phyloP scores from a whole-genome alignment of 1,140 invertebrate species.

The Hylaeus anthracinus region DNA sequence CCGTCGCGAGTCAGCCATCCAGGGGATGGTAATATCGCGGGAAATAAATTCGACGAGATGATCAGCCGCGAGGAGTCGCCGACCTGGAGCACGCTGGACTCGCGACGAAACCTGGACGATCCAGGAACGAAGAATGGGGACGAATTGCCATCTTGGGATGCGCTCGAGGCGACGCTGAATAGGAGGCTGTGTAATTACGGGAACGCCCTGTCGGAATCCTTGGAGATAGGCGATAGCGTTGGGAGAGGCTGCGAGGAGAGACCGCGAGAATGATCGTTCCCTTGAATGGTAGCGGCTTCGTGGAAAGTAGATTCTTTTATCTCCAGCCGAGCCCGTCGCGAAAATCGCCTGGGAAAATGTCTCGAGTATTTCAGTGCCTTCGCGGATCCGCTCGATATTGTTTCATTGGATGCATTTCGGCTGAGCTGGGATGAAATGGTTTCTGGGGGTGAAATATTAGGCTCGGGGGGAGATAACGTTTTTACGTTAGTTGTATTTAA shows the following conservation, averaged over 20 bases:
- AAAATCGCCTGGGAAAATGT: background rate
- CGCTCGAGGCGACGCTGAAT: conserved; percentile 67
- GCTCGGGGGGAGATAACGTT: too few relatives aligned
- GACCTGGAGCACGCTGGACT: conserved; percentile 61
- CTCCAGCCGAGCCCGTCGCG: too few relatives aligned
- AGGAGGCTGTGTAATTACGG: conserved; percentile 65
- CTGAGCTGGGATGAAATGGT: too few relatives aligned
- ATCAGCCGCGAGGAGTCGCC: conserved; percentile 68
- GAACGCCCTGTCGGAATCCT: conserved; percentile 14
- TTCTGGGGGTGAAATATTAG: too few relatives aligned
- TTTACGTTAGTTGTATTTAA: too few relatives aligned
- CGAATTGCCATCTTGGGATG: conserved; percentile 68
- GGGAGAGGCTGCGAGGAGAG: background rate
- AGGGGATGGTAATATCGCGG: conserved; percentile 57
- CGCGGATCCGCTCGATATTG: too few relatives aligned
- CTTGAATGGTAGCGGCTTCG: background rate
- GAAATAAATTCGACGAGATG: conserved; percentile 63
- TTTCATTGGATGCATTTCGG: too few relatives aligned
- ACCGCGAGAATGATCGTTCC: conserved; percentile 4
- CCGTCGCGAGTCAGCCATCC: conserved; percentile 62
- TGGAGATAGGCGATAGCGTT: conserved; percentile 11
- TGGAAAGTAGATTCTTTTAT: too few relatives aligned
- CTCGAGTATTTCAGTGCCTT: too few relatives aligned
- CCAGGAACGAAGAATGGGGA: conserved; percentile 53
- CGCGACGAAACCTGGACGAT: conserved; percentile 46